phyloP scores from a whole-genome alignment of 2,888 invertebrate species.

The Metalampra italica region DNA sequence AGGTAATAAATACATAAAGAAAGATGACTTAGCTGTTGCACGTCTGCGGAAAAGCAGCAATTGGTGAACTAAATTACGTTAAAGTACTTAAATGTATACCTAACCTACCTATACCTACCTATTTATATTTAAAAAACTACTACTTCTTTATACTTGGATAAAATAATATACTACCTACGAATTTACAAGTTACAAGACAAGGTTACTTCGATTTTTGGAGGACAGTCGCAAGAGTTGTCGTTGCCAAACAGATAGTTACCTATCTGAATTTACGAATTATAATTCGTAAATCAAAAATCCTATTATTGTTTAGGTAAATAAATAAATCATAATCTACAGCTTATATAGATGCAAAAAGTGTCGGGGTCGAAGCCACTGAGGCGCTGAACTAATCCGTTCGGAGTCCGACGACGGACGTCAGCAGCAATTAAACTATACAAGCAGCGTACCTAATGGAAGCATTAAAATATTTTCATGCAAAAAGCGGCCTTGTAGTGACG shows the following conservation, averaged over 20 bases:
- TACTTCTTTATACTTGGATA: no score
- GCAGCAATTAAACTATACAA: slow-evolving; percentile 40
- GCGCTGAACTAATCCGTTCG: slow-evolving; percentile 35
- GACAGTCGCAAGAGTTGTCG: not conserved
- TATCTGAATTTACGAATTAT: no score
- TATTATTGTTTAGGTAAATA: not conserved
- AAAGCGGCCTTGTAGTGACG: slow-evolving; percentile 34
- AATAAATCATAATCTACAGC: no score
- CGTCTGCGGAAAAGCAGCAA: no score
- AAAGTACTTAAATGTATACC: no score
- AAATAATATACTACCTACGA: no score
- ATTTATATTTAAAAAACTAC: no score
- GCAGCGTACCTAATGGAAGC: slow-evolving; percentile 37
- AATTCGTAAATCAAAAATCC: not conserved
- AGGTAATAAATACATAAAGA: not conserved
- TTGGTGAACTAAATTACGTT: no score
- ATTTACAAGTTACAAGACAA: no score
- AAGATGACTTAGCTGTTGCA: no score
- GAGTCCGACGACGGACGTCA: slow-evolving; percentile 20
- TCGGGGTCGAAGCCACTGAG: slow-evolving; percentile 24
- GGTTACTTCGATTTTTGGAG: not conserved
- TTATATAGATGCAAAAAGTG: not conserved
- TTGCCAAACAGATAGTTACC: not conserved
- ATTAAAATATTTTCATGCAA: slow-evolving; percentile 57
- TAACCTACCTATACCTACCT: no score